Conservation (phyloP, 2,113 vertebrate species). For the Nycticryphes semicollaris region DNA sequence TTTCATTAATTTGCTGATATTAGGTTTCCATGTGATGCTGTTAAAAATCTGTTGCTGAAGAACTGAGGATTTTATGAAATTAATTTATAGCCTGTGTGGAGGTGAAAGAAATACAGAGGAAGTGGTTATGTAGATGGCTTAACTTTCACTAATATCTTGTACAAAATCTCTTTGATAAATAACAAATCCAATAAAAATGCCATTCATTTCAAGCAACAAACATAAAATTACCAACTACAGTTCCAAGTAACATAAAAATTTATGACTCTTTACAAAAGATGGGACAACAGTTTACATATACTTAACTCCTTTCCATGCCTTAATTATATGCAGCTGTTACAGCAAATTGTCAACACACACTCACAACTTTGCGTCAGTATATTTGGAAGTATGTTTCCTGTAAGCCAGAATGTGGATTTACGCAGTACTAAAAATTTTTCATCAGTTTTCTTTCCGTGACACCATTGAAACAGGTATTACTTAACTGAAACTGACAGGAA, state of each 20-base stretch:
- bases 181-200: background rate
- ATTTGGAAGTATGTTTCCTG: background rate
- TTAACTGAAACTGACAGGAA: background rate
- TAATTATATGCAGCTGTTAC: background rate
- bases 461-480: background rate
- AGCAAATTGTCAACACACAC: background rate
- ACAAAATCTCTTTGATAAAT: background rate
- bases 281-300: background rate
- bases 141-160: background rate
- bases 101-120: background rate
- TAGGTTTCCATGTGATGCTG: fast-evolving
- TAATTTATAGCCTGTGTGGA: background rate
- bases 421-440: background rate
- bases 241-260: background rate
- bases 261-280: background rate
- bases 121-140: background rate
- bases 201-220: background rate
- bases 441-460: background rate
- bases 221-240: background rate
- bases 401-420: background rate
- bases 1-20: background rate
- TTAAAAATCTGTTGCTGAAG: background rate
- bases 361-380: background rate
- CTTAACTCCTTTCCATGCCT: background rate
- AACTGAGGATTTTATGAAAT: background rate